These are phyloP conservation scores for Heliconius cydno DNA, from an alignment of 2,888 invertebrate genomes.

Conservation along the genomic window DNA sequence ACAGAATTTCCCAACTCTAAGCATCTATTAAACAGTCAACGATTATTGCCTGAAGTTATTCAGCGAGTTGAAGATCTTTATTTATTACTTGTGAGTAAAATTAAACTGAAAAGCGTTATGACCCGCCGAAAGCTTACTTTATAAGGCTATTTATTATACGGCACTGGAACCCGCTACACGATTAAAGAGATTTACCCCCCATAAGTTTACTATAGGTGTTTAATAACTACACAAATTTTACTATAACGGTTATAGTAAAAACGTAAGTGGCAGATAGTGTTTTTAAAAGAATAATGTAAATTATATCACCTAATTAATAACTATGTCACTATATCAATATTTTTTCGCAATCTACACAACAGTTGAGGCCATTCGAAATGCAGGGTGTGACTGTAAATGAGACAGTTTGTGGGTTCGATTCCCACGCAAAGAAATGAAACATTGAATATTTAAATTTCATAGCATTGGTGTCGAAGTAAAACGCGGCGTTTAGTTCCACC, in stretches of 20 bases:
- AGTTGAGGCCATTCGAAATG: too few species aligned
- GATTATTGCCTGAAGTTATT: conserved; percentile 24
- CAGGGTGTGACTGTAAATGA: too few species aligned
- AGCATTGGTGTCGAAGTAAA: too few species aligned
- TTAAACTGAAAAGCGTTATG: conserved; percentile 28
- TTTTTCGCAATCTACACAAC: too few species aligned
- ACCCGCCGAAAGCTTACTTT: conserved; percentile 22
- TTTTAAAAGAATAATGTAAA: too few species aligned
- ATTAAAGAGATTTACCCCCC: conserved; percentile 58
- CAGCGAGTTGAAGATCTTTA: conserved; percentile 24
- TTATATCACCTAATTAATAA: too few species aligned
- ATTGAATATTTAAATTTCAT: too few species aligned
- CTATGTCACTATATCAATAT: too few species aligned
- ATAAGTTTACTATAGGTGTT: conserved; percentile 19
- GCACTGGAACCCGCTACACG: conserved; percentile 60
- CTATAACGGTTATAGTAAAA: conserved; percentile 4
- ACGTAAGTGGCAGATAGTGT: background rate
- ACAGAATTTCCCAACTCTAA: conserved; percentile 17
- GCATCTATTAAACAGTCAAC: conserved; percentile 21
- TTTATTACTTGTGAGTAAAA: conserved; percentile 29
- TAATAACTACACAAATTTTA: background rate
- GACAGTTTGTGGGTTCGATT: too few species aligned
- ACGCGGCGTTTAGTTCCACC: too few species aligned
- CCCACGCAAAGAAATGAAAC: too few species aligned
- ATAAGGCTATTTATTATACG: conserved; percentile 26